These are phyloP conservation scores for Ctenopoma multispine DNA, from an alignment of 2,797 vertebrate species.

Conservation along the genomic window DNA sequence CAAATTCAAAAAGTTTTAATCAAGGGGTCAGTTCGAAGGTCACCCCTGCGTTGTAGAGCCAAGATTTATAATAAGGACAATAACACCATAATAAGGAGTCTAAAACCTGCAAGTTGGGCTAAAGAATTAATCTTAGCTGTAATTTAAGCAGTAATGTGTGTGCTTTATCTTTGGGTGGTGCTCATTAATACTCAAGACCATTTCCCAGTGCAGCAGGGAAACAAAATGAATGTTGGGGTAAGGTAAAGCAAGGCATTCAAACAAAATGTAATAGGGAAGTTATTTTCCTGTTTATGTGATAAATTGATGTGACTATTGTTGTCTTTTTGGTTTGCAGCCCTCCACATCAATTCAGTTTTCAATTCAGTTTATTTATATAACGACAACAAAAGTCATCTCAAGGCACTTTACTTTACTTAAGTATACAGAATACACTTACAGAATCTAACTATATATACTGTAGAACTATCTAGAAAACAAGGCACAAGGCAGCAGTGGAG, in stretches of 20 bases:
- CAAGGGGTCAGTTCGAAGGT: slow-evolving; percentile 59
- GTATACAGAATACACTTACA: no score
- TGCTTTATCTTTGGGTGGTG: slow-evolving; percentile 41
- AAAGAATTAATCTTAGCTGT: slow-evolving; percentile 59
- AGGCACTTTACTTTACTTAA: no score
- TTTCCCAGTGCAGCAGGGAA: slow-evolving; percentile 54
- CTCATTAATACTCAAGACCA: slow-evolving; percentile 63
- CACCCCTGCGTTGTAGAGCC: slow-evolving; percentile 29
- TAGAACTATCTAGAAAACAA: no score
- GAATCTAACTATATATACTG: no score
- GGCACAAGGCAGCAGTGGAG: no score
- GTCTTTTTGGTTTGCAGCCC: no score
- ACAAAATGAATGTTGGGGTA: slow-evolving; percentile 29
- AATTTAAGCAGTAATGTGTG: slow-evolving; percentile 65
- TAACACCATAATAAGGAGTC: slow-evolving; percentile 60
- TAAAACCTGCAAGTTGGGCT: slow-evolving; percentile 42
- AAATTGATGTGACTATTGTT: slow-evolving; percentile 16
- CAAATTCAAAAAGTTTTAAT: slow-evolving; percentile 31
- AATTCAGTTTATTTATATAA: no score
- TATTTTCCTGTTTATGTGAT: slow-evolving; percentile 30
- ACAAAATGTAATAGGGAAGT: slow-evolving; percentile 8
- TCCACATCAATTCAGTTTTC: no score
- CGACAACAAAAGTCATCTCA: no score
- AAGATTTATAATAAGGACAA: slow-evolving; percentile 65
- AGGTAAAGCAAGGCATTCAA: slow-evolving; percentile 13